Base-by-base conservation (phyloP, 2,797 vertebrate species). In the Merluccius polli region DNA sequence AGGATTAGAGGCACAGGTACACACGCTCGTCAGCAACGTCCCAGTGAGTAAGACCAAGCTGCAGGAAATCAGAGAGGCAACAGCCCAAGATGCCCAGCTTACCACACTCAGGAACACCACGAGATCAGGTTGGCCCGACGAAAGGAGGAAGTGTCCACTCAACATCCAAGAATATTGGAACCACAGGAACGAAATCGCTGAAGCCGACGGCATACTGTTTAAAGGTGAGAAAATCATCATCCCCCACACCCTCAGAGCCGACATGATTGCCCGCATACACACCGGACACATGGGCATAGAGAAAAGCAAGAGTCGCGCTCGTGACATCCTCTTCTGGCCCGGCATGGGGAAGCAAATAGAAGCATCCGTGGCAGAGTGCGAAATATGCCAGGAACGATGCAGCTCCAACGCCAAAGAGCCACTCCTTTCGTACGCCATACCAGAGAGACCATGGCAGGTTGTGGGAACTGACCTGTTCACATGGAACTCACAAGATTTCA, bases 1-100 rank as follows among this genome's bases (percentile, higher is more conserved):
- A 67, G 68, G 69, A 5, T 71, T 79, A 73, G 77, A 79, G 7
- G 24, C 48, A 13, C 71, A 73, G 36, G 44, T 79, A 32, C 71
- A 73, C 74, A 79, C 32, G 6, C 63, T 70, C 24, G 30, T 70
- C 15, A 75, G 63, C 27, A 67, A n/a, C n/a, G 7, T 67, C 21
- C 63, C 63, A n/a, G 21, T 65, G 59, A 65, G 59, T n/a, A n/a
- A 65, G 15, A 65, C 6, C 12, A n/a, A 21, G 59, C 59, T 65
- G 16, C 13, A 15, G 7, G 59, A 65, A 0, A 65, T 65, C 59
- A 1, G 11, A 65, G n/a, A n/a, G 21, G 27, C 63, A n/a, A 67
- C 48, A 59, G 48, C 48, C 15, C 48, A 59, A 59, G 48, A 59
- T n/a, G 48, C 48, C 15, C 21, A 59, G 48, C 15, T 59, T n/a